Evolutionary conservation across 2,888 invertebrate genomes (phyloP).

Genomic region (Drosophila kokeensis): DNA sequence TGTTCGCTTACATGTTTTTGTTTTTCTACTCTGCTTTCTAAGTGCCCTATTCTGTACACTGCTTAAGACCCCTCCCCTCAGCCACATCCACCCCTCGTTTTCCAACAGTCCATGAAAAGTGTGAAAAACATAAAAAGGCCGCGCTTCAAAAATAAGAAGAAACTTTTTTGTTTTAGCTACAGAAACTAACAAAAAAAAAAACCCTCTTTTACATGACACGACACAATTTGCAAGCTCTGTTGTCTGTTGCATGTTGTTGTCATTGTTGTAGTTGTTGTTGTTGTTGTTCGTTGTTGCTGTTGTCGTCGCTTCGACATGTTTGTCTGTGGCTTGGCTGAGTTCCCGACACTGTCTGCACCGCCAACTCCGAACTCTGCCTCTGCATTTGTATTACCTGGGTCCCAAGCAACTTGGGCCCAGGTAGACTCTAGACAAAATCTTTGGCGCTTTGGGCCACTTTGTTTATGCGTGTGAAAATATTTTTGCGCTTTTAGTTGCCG

Average conservation of each 20-base stretch:
- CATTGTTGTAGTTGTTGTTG: slow-evolving; percentile 28
- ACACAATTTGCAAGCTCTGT: slow-evolving; percentile 77
- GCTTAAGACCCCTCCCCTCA: not conserved
- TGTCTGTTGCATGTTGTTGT: slow-evolving; percentile 31
- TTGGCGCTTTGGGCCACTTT: slow-evolving; percentile 53
- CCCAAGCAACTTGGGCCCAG: slow-evolving; percentile 33
- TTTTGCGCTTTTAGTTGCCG: slow-evolving; percentile 58
- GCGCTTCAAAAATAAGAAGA: slow-evolving; percentile 67
- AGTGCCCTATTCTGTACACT: slow-evolving; percentile 42
- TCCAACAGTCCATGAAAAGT: slow-evolving; percentile 47
- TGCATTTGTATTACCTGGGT: slow-evolving; percentile 22
- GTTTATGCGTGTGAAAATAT: slow-evolving; percentile 74
- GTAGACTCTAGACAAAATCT: slow-evolving; percentile 43
- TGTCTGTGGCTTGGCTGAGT: slow-evolving; percentile 70
- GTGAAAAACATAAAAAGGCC: slow-evolving; percentile 77
- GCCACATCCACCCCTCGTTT: not conserved
- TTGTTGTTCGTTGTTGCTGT: slow-evolving; percentile 19
- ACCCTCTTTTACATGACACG: slow-evolving; percentile 73
- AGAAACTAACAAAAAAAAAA: slow-evolving; percentile 41
- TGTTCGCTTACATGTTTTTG: slow-evolving; percentile 70
- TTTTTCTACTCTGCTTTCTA: slow-evolving; percentile 43
- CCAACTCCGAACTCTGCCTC: slow-evolving; percentile 19
- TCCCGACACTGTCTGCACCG: slow-evolving; percentile 36
- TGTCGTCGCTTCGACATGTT: slow-evolving; percentile 72
- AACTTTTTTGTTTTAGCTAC: slow-evolving; percentile 33